Evolutionary conservation across 2,888 invertebrate species (phyloP), one percentile per base, ranked within the genome.

Genomic region (Ptilodon capucinus): DNA sequence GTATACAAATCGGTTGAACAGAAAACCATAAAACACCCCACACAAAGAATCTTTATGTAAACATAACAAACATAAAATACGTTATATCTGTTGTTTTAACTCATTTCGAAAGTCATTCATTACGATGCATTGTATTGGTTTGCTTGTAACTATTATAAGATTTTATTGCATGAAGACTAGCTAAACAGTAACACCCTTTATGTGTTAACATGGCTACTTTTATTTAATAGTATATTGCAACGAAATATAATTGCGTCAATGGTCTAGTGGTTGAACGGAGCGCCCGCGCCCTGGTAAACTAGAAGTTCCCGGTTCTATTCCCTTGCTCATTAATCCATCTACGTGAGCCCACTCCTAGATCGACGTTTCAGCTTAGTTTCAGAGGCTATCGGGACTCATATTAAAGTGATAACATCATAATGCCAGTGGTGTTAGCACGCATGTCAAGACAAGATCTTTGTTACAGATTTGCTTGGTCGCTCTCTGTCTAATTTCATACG

Each of bases 31-130:
- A 91, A 91, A 90, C 86, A 81, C 86, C 85, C 79, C 86, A 88
- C 89, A 89, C 89, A 89, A 89, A 89, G 89, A 88, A 89, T 88
- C 88, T 86, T 89, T 87, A 86, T 82, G 86, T 89, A 89, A 89
- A 89, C 88, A 88, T 82, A 89, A 87, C 84, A 85, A 79, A 85
- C 88, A 76, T 88, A 83, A 88, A 85, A 86, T 79, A 73, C 73
- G 83, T 87, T 89, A 87, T 86, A 84, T 81, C 84, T 90, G 91
- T 89, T 90, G 85, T 86, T 87, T 84, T 79, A 87, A 86, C 83
- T 90, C 89, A 90, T 89, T 89, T 89, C 82, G 79, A 84, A 79
- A 86, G 83, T 80, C 84, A 83, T 89, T 83, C 78, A 81, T 81
- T 82, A 78, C 79, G 69, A 68, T 81, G 77, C 74, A 70, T 74